phyloP scores from a whole-genome alignment of 2,888 invertebrate species.

The Noctua pronuba region DNA sequence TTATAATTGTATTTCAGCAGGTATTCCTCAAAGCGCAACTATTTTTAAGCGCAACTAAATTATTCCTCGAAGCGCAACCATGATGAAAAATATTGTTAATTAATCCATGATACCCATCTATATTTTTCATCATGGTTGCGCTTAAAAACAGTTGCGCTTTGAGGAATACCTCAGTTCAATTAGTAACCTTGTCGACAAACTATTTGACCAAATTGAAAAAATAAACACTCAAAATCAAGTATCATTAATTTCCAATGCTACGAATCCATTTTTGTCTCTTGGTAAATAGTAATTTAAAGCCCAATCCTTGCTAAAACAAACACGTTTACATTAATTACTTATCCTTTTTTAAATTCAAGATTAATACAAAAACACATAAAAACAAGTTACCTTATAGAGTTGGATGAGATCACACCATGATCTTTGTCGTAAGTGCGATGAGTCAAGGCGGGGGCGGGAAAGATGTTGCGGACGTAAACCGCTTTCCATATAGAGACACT shows the following conservation, averaged over 20 bases:
- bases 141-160: too few relatives aligned
- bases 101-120: too few relatives aligned
- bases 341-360: constrained; percentile 28
- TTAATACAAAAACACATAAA: constrained; percentile 39
- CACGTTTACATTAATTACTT: constrained; percentile 36
- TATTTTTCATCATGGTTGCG: too few relatives aligned
- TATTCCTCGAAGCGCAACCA: too few relatives aligned
- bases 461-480: constrained; percentile 55
- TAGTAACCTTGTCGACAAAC: neutral
- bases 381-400: constrained; percentile 54
- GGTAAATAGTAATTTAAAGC: neutral
- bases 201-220: neutral
- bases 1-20: too few relatives aligned
- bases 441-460: constrained; percentile 61
- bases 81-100: too few relatives aligned
- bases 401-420: constrained; percentile 62
- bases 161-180: too few relatives aligned
- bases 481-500: constrained; percentile 46
- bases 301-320: constrained; percentile 10
- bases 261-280: neutral
- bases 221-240: neutral
- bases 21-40: too few relatives aligned
- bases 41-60: too few relatives aligned
- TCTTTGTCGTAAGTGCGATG: constrained; percentile 33
- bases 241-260: neutral